Conservation (phyloP, 2,888 invertebrate species). For the Charanyca ferruginea region DNA sequence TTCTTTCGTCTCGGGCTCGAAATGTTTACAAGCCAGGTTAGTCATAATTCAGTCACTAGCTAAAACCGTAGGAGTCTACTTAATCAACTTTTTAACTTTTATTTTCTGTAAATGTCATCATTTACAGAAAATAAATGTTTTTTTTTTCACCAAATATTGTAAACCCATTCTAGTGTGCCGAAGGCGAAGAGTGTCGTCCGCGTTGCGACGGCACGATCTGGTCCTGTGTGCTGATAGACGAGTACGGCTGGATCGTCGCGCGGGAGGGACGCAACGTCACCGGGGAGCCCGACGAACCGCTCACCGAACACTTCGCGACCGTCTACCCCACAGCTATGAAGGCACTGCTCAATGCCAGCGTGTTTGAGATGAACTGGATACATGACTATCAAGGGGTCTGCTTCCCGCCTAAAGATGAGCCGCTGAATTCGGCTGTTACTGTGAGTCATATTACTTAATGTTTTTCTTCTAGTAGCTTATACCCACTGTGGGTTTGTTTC, state of each 20-base stretch:
- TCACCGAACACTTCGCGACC: conserved; percentile 79
- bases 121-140: no score
- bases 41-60: no score
- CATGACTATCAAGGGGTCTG: conserved; percentile 87
- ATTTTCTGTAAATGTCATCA: no score
- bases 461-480: not conserved
- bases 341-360: conserved; percentile 76
- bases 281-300: conserved; percentile 67
- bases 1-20: no score
- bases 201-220: conserved; percentile 82
- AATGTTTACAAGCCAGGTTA: no score
- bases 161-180: conserved; percentile 71
- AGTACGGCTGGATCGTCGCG: conserved; percentile 84
- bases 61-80: no score
- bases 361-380: conserved; percentile 83
- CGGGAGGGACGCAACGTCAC: conserved; percentile 70
- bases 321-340: conserved; percentile 81
- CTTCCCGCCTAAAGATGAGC: conserved; percentile 73
- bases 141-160: not conserved
- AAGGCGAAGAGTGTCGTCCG: conserved; percentile 76
- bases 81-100: no score
- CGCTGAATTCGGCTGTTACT: conserved; percentile 65
- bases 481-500: no score
- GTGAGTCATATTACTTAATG: conserved; percentile 64
- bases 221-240: conserved; percentile 85